Evolutionary conservation across 2,113 vertebrate species (phyloP).

Genomic region (Phaetusa simplex): DNA sequence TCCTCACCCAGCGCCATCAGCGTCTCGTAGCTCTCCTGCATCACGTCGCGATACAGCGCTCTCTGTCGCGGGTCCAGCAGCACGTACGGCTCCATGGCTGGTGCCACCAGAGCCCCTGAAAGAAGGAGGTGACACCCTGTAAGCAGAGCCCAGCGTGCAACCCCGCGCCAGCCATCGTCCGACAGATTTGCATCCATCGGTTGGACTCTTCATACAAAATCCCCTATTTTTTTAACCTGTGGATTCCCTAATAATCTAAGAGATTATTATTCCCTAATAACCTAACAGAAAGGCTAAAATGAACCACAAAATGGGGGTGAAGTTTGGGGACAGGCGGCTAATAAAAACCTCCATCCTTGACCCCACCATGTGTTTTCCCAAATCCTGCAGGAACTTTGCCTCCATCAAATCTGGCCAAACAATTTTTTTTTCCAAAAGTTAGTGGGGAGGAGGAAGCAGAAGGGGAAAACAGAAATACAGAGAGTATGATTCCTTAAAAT

Average conservation of each 20-base stretch:
- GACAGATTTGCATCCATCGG: accelerated
- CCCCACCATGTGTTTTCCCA: accelerated
- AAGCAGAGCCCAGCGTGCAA: neutral
- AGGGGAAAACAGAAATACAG: neutral
- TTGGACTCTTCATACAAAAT: neutral
- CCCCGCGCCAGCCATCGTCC: neutral
- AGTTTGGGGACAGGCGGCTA: too few species aligned
- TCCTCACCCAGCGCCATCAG: conserved; percentile 21
- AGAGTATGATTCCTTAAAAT: neutral
- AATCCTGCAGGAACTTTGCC: neutral
- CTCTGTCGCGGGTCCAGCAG: neutral
- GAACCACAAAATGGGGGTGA: too few species aligned
- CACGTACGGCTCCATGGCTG: neutral
- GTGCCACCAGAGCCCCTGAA: neutral
- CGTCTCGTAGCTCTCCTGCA: conserved; percentile 3
- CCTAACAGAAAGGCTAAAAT: too few species aligned
- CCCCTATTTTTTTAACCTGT: neutral
- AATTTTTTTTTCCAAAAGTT: neutral
- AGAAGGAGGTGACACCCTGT: neutral
- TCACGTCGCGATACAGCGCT: neutral
- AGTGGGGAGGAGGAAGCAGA: neutral
- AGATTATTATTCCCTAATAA: neutral
- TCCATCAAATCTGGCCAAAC: neutral
- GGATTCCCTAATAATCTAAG: too few species aligned
- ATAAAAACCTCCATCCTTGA: neutral